Conservation (phyloP, 2,888 invertebrate species). For the Drosophila tanythrix region DNA sequence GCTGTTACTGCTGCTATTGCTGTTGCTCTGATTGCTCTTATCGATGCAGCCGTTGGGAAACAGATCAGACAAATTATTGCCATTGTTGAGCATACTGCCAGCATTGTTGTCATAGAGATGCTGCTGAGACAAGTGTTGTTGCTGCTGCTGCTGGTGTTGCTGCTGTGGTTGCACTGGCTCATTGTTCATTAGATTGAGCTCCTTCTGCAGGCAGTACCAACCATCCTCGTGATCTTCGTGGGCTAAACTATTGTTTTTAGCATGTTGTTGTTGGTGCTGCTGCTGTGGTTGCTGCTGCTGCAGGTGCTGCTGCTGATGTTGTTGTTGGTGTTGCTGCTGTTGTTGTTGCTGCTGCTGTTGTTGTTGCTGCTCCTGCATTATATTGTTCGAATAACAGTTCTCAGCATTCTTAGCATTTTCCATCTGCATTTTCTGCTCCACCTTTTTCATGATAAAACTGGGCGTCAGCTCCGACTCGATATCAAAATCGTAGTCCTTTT, state of each 20-base stretch:
- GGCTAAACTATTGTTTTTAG: conserved; percentile 45
- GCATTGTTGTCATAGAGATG: conserved; percentile 59
- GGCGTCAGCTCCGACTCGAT: conserved; percentile 85
- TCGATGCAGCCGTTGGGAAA: conserved; percentile 83
- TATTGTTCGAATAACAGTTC: conserved; percentile 37
- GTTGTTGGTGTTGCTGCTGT: conserved; percentile 33
- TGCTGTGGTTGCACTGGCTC: conserved; percentile 56
- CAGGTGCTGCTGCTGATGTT: conserved; percentile 28
- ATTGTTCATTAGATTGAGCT: conserved; percentile 86
- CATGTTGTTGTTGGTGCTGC: conserved; percentile 38
- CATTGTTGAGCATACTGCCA: conserved; percentile 46
- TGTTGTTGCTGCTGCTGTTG: conserved; percentile 33
- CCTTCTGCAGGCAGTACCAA: conserved; percentile 89
- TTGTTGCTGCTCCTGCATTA: conserved; percentile 41
- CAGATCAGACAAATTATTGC: conserved; percentile 81
- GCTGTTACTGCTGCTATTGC: conserved; percentile 60
- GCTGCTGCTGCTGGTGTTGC: conserved; percentile 49
- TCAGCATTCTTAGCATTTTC: conserved; percentile 24
- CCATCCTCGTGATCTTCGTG: conserved; percentile 87
- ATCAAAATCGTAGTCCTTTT: conserved; percentile 84
- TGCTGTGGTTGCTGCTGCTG: conserved; percentile 32
- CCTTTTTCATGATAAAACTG: conserved; percentile 85
- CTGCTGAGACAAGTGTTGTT: conserved; percentile 58
- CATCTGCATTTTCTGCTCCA: conserved; percentile 71
- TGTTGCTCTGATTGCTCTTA: conserved; percentile 79